Evolutionary conservation across 2,113 vertebrate genomes (phyloP), one percentile per base, ranked within the genome.

Genomic region (Corythornis vintsioides): DNA sequence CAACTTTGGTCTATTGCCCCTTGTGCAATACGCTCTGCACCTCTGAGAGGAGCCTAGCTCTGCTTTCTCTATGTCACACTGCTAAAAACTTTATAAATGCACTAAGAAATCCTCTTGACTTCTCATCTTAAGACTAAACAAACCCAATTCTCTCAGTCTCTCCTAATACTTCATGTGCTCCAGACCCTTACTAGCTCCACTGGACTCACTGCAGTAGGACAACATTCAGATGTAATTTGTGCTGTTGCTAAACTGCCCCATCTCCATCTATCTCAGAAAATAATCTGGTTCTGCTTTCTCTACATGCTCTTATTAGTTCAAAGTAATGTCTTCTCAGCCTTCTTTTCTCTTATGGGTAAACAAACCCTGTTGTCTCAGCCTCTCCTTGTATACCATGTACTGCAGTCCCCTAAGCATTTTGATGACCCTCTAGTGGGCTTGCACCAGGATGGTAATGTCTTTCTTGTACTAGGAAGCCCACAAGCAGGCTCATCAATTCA

Each of bases 81-180:
- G 18, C 56, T 69, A 82, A 79, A 31, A 66, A 71, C 50, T 72
- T 77, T 9, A 13, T 63, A 77, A 81, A 82, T 78, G 3, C 15
- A 20, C 3, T 20, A 67, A 55, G 15, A 82, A 72, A 60, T 15
- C 21, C 8, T 59, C 35, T 60, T 60, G 26, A 56, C 15, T 75
- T 72, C 22, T 64, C 35, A 52, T 43, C 21, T 57, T n/a, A 69
- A 78, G 7, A 12, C 19, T 64, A 24, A 79, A 24, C 8, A 80
- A 25, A 15, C 3, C 0, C 40, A 53, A 3, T 67, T 83, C 6
- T 63, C 31, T 84, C 40, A 55, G 29, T 47, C 6, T 38, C 2
- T 81, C 8, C n/a, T 89, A 59, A 70, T 31, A 50, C 4, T 10
- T 8, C 11, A 28, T 40, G 47, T 0, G 0, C 4, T 83, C 10